Evolutionary conservation across 2,888 invertebrate genomes (phyloP).

Genomic region (Thecocarcelia acutangulata): DNA sequence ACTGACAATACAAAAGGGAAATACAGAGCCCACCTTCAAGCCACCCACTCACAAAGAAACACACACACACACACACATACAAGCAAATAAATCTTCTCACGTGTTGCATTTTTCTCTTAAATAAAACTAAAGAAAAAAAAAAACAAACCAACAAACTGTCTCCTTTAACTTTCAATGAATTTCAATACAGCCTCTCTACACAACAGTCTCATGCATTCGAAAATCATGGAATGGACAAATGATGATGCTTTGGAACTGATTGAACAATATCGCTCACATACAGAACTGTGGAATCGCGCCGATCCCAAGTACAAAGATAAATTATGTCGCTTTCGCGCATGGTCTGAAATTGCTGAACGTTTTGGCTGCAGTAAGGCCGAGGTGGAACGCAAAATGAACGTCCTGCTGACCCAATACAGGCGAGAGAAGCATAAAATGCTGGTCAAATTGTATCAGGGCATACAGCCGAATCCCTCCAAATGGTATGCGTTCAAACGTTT

Average conservation of each 20-base stretch:
- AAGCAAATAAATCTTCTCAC: background rate
- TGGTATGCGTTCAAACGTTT: conserved; percentile 81
- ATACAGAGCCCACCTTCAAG: conserved; percentile 36
- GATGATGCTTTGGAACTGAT: conserved; percentile 80
- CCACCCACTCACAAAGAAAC: background rate
- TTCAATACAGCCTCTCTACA: conserved; percentile 73
- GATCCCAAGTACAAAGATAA: conserved; percentile 81
- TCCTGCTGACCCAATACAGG: conserved; percentile 79
- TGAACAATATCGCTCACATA: conserved; percentile 80
- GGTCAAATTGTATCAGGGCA: conserved; percentile 79
- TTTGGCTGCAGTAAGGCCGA: conserved; percentile 81
- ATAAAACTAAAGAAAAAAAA: background rate
- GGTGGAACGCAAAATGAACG: conserved; percentile 81
- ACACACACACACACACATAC: background rate
- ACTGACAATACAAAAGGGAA: conserved; percentile 13
- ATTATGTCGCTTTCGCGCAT: conserved; percentile 79
- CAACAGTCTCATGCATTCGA: conserved; percentile 70
- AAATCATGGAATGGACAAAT: conserved; percentile 80
- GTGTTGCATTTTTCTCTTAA: background rate
- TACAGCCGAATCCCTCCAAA: conserved; percentile 80
- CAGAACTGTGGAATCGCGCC: conserved; percentile 80
- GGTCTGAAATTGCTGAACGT: conserved; percentile 80
- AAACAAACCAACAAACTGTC: conserved; percentile 25
- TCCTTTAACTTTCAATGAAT: conserved; percentile 73
- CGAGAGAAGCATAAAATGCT: conserved; percentile 81